Evolutionary conservation across 2,888 invertebrate species (phyloP).

Genomic region (Drosophila sordidula): DNA sequence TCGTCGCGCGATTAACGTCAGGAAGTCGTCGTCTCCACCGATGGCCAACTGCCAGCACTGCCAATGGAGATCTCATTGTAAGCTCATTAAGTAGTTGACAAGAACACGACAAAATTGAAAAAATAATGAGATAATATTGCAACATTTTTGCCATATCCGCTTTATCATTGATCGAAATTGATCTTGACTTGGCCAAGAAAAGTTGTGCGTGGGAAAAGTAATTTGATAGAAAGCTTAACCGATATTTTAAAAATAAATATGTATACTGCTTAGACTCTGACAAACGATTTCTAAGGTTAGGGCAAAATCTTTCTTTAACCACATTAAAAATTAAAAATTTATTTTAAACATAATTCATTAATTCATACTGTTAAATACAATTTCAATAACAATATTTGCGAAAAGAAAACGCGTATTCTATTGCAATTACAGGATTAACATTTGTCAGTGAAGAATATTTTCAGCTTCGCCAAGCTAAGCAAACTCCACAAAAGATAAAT

Average conservation of each 20-base stretch:
- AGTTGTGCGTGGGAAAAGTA: neutral
- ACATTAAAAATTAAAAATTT: too few relatives aligned
- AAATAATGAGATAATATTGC: slow-evolving; percentile 14
- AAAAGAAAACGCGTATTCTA: too few relatives aligned
- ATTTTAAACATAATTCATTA: too few relatives aligned
- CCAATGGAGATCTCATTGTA: slow-evolving; percentile 45
- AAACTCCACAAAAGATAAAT: slow-evolving; percentile 32
- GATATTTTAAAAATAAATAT: too few relatives aligned
- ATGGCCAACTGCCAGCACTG: slow-evolving; percentile 2
- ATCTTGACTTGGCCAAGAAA: neutral
- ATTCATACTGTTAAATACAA: too few relatives aligned
- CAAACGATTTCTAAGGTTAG: too few relatives aligned
- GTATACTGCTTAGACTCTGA: too few relatives aligned
- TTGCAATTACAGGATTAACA: too few relatives aligned
- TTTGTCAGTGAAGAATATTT: neutral
- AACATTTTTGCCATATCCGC: slow-evolving; percentile 20
- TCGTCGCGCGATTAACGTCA: slow-evolving; percentile 52
- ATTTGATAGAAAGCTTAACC: neutral
- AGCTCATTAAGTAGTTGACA: slow-evolving; percentile 61
- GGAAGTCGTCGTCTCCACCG: slow-evolving; percentile 46
- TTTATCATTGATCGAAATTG: slow-evolving; percentile 24
- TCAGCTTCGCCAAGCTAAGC: neutral
- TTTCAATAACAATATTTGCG: too few relatives aligned
- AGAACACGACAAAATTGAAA: slow-evolving; percentile 27
- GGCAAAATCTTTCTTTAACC: too few relatives aligned